A percentile compares a stretch with the other conserved stretches of the same genome.
Conservation (phyloP, 2,113 vertebrate species). For the Orthonyx spaldingii region DNA sequence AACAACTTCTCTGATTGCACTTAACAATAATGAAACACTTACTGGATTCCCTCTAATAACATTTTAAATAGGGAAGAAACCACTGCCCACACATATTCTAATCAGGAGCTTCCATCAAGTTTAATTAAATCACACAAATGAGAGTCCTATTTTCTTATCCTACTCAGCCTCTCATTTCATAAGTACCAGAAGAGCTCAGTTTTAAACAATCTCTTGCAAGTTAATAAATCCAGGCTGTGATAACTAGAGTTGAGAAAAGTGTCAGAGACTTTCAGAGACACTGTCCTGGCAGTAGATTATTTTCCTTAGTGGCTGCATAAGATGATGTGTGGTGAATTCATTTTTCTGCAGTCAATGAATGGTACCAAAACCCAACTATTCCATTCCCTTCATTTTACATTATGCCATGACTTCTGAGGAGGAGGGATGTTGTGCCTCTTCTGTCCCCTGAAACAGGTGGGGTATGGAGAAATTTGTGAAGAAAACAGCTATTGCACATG, state of each 20-base stretch:
- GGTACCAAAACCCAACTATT: neutral
- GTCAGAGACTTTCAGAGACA: neutral
- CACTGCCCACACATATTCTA: neutral
- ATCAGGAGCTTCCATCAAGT: neutral
- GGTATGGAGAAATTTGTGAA: neutral
- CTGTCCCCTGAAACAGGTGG: neutral
- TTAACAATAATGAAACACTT: slow-evolving; percentile 1
- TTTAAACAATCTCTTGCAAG: neutral
- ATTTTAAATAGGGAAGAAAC: neutral
- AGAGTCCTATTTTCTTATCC: neutral
- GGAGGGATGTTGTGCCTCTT: neutral
- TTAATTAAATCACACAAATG: slow-evolving; percentile 1
- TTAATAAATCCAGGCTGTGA: neutral
- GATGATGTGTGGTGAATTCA: neutral
- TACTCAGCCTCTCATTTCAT: neutral
- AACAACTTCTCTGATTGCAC: neutral
- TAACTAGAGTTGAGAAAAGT: neutral
- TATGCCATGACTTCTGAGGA: neutral
- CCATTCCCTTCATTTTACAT: neutral
- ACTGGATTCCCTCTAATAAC: neutral
- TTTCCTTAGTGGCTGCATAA: neutral
- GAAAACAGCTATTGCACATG: neutral
- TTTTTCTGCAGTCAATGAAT: neutral
- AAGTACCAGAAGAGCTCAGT: neutral
- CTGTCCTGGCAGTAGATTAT: neutral